Conservation (phyloP, 2,113 vertebrate species). For the Stegostoma tigrinum region DNA sequence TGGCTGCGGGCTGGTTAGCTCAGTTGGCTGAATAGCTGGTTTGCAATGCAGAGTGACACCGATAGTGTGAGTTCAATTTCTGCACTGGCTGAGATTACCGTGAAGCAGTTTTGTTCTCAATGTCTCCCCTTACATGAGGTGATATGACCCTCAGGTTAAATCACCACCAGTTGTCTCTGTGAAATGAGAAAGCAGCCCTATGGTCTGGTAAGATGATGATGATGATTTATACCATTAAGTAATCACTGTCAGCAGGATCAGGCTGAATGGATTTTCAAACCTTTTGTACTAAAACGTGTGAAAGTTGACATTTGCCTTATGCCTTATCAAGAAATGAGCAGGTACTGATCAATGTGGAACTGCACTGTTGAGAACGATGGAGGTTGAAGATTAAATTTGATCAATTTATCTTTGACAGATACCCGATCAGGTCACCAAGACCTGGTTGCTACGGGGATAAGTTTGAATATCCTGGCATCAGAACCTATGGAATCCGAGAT, state of each 20-base stretch:
- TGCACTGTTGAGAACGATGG: background rate
- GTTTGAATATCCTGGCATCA: conserved; percentile 82
- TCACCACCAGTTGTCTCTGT: background rate
- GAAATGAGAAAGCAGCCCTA: too few species aligned
- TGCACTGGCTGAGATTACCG: too few species aligned
- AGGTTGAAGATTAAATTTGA: background rate
- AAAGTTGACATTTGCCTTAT: background rate
- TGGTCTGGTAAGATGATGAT: too few species aligned
- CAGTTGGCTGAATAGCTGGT: too few species aligned
- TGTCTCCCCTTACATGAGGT: too few species aligned
- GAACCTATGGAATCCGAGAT: conserved; percentile 79
- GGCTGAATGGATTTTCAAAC: background rate
- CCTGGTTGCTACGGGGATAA: conserved; percentile 92
- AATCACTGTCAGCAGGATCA: too few species aligned
- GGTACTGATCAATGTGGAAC: background rate
- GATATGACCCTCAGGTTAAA: too few species aligned
- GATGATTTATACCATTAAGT: too few species aligned
- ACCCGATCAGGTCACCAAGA: conserved; percentile 86
- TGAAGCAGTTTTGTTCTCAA: too few species aligned
- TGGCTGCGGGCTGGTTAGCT: too few species aligned
- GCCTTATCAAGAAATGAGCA: background rate
- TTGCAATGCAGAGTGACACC: too few species aligned
- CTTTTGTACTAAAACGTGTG: background rate
- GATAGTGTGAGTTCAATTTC: too few species aligned
- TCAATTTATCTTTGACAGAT: conserved; percentile 58